These are phyloP conservation scores for Pampusana beccarii DNA, from an alignment of 2,113 vertebrate species.

Conservation along the genomic window DNA sequence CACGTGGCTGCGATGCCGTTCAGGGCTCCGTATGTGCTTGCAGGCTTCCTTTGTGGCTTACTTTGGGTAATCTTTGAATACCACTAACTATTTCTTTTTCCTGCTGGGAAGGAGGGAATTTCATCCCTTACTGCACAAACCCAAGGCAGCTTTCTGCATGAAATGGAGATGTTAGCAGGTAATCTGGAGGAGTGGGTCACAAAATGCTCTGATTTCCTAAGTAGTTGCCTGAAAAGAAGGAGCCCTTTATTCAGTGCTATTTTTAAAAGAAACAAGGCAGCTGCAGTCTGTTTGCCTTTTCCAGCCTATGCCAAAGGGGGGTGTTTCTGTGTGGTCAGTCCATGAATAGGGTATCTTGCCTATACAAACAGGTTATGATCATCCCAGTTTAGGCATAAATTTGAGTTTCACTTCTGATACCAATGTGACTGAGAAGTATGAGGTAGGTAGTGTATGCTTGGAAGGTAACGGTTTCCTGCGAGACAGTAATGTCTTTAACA, in stretches of 20 bases:
- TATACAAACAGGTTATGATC: neutral
- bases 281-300: neutral
- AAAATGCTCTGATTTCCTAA: neutral
- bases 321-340: constrained; percentile 33
- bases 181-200: neutral
- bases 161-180: constrained; percentile 41
- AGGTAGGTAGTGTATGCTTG: constrained; percentile 6
- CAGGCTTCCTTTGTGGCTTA: neutral
- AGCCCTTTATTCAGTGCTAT: constrained; percentile 40
- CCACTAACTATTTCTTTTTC: neutral
- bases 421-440: neutral
- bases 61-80: neutral
- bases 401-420: constrained; percentile 16
- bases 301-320: neutral
- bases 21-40: neutral
- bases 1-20: fast-evolving
- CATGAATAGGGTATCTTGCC: neutral
- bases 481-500: constrained; percentile 58
- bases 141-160: neutral
- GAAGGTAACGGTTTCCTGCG: constrained; percentile 38
- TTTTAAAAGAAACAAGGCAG: constrained; percentile 54
- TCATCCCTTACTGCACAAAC: neutral
- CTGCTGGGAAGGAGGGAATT: neutral
- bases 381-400: neutral
- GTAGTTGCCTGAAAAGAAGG: constrained; percentile 20